Conservation (phyloP, 2,888 invertebrate species). For the Sericinus montela region DNA sequence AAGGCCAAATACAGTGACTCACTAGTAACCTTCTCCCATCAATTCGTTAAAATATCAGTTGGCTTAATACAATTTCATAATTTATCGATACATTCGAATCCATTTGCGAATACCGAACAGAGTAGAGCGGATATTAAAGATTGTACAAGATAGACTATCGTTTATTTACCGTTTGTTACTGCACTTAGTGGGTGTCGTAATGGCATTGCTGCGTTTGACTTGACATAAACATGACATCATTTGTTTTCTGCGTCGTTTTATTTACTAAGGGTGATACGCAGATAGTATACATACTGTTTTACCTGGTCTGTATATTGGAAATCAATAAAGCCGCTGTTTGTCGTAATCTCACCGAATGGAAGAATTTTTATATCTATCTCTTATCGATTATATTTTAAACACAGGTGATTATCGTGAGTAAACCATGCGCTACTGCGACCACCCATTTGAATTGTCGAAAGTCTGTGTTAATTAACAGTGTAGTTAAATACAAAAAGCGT, state of each 20-base stretch:
- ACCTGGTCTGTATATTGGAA: too few species aligned
- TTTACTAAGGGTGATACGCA: conserved; percentile 11
- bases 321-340: too few species aligned
- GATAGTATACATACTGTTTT: not conserved
- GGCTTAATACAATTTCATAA: not conserved
- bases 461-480: too few species aligned
- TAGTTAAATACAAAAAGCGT: too few species aligned
- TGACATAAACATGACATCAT: conserved; percentile 14
- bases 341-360: too few species aligned
- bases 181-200: conserved; percentile 11
- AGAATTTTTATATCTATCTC: too few species aligned
- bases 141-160: conserved; percentile 10
- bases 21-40: not conserved
- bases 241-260: conserved; percentile 1
- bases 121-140: not conserved
- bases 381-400: too few species aligned
- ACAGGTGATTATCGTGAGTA: too few species aligned
- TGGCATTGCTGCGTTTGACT: conserved; percentile 14
- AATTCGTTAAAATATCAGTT: conserved; percentile 1
- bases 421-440: too few species aligned
- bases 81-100: conserved; percentile 7
- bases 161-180: conserved; percentile 13
- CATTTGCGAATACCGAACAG: conserved; percentile 11
- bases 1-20: not conserved
- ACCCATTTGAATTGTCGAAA: too few species aligned